Percentiles rank a stretch among this genome's conserved stretches.
Evolutionary conservation across 1,140 invertebrate genomes (phyloP).

Genomic region (Dysdera silvatica): DNA sequence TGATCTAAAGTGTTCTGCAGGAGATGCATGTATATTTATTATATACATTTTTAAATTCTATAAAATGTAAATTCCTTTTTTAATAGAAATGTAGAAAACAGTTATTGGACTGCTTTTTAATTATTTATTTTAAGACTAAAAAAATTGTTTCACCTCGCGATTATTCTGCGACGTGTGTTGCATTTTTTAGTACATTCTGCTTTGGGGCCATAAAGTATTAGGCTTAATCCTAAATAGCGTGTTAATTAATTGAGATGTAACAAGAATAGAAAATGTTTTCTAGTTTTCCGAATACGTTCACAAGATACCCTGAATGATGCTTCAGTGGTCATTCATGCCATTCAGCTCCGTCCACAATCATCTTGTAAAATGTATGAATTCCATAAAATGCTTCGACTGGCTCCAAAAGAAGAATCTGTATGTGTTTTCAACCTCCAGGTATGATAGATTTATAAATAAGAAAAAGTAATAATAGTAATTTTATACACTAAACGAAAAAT

Average conservation of each 20-base stretch:
- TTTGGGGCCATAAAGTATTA: no score
- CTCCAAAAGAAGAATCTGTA: slow-evolving; percentile 55
- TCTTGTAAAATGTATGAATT: slow-evolving; percentile 69
- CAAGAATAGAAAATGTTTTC: background rate
- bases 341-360: slow-evolving; percentile 68
- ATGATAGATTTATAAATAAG: slow-evolving; percentile 35
- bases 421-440: slow-evolving; percentile 64
- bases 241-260: background rate
- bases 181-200: no score
- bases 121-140: no score
- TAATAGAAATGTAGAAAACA: no score
- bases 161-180: no score
- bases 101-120: no score
- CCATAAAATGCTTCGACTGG: slow-evolving; percentile 67
- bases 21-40: no score
- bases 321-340: slow-evolving; percentile 70
- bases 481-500: background rate
- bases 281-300: slow-evolving; percentile 41
- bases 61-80: no score
- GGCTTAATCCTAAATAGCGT: background rate
- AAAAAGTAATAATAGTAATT: background rate
- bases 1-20: no score
- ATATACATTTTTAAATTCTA: no score
- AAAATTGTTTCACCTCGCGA: no score
- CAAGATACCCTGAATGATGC: slow-evolving; percentile 57